Conservation (phyloP, 2,113 vertebrate genomes). For the Neolamprologus fasciatus region DNA sequence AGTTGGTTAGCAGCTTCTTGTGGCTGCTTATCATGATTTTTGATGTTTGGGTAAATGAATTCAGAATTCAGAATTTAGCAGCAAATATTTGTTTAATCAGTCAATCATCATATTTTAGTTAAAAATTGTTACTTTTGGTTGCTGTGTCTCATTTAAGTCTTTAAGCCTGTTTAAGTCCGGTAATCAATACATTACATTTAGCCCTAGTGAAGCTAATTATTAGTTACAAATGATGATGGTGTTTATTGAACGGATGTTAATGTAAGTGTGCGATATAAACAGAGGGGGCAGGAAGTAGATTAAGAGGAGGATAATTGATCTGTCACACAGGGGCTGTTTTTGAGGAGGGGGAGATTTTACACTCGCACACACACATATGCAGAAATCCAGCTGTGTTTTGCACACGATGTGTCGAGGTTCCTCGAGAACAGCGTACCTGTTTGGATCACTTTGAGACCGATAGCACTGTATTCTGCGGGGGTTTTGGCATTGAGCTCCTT, state of each 20-base stretch:
- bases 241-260: neutral
- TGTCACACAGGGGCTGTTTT: neutral
- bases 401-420: neutral
- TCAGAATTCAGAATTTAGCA: neutral
- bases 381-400: neutral
- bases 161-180: neutral
- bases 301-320: neutral
- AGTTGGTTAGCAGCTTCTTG: neutral
- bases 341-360: neutral
- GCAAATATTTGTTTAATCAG: neutral
- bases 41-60: neutral
- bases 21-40: neutral
- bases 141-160: neutral
- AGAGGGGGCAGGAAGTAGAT: neutral
- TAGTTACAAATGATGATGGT: neutral
- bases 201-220: neutral
- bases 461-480: neutral
- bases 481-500: neutral
- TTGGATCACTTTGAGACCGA: neutral
- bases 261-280: neutral
- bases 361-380: neutral
- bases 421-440: neutral
- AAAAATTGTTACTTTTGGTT: neutral
- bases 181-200: neutral
- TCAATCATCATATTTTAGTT: neutral